phyloP scores from a whole-genome alignment of 1,140 invertebrate species.

The Drosophila erecta region DNA sequence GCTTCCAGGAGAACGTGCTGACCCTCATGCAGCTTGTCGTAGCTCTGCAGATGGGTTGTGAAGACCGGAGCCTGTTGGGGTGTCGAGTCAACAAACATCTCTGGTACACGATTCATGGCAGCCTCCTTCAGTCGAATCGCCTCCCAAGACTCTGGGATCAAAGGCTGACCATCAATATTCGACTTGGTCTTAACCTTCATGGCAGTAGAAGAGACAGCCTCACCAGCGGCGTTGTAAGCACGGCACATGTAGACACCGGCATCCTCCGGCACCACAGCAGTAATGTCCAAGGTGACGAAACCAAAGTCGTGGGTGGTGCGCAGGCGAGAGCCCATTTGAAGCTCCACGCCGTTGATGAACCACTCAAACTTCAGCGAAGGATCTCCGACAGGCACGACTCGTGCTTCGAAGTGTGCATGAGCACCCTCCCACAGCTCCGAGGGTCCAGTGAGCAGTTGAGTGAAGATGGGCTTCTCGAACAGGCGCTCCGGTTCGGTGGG shows the following conservation, averaged over 20 bases:
- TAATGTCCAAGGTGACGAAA: slow-evolving; percentile 96
- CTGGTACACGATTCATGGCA: slow-evolving; percentile 94
- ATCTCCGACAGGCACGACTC: slow-evolving; percentile 98
- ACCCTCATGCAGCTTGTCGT: slow-evolving; percentile 94
- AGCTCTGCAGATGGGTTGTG: slow-evolving; percentile 94
- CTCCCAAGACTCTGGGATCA: slow-evolving; percentile 95
- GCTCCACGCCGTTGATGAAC: slow-evolving; percentile 96
- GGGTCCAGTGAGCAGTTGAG: slow-evolving; percentile 94
- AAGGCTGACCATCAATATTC: slow-evolving; percentile 91
- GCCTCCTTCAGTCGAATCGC: slow-evolving; percentile 95
- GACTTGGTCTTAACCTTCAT: slow-evolving; percentile 93
- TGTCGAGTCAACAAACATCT: slow-evolving; percentile 92
- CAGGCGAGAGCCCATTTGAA: slow-evolving; percentile 95
- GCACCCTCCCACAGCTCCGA: slow-evolving; percentile 97
- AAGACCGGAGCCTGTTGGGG: slow-evolving; percentile 95
- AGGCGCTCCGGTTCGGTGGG: slow-evolving; percentile 90
- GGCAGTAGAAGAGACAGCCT: slow-evolving; percentile 95
- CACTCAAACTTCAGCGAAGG: slow-evolving; percentile 95
- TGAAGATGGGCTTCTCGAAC: slow-evolving; percentile 97
- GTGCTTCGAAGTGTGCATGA: slow-evolving; percentile 97
- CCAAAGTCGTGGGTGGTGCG: slow-evolving; percentile 96
- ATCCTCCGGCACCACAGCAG: slow-evolving; percentile 94
- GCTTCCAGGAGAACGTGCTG: slow-evolving; percentile 97
- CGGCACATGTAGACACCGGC: slow-evolving; percentile 97
- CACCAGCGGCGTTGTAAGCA: slow-evolving; percentile 95